Percentiles rank a stretch among this genome's conserved stretches.
Conservation (phyloP, 2,113 vertebrate genomes). For the Callospermophilus lateralis region DNA sequence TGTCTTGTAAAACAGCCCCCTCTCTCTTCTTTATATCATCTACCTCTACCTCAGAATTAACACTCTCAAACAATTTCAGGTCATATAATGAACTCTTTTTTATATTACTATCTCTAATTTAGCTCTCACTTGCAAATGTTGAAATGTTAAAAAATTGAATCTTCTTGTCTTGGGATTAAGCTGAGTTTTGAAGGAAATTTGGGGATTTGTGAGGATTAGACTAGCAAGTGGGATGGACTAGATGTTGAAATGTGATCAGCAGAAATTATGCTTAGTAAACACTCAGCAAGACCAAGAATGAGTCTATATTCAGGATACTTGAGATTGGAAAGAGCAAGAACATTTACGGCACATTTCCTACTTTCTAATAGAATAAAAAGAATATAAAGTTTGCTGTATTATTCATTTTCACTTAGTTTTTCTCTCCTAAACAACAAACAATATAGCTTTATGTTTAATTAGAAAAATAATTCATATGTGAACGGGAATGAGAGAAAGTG, state of each 20-base stretch:
- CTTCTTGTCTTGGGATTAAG: not conserved
- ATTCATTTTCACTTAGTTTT: constrained; percentile 36
- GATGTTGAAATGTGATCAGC: not conserved
- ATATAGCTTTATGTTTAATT: constrained; percentile 30
- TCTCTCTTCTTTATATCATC: not conserved
- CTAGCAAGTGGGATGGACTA: not conserved
- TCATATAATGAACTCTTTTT: not conserved
- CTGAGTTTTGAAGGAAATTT: not conserved
- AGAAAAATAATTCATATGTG: constrained; percentile 12
- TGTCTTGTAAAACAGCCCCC: not conserved
- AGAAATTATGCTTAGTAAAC: not conserved
- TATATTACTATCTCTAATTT: not conserved
- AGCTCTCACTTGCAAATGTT: not conserved
- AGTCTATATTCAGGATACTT: not conserved
- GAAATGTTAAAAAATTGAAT: not conserved
- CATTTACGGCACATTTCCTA: not conserved
- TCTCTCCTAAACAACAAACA: not conserved
- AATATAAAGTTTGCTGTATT: not conserved
- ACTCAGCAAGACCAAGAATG: not conserved
- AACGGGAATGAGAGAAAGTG: constrained; percentile 17
- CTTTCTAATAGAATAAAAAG: not conserved
- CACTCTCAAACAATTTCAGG: not conserved
- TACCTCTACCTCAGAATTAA: not conserved
- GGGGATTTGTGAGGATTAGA: not conserved
- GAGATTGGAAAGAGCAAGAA: not conserved